Evolutionary conservation across 2,113 vertebrate species (phyloP).

Genomic region (Colius striatus): DNA sequence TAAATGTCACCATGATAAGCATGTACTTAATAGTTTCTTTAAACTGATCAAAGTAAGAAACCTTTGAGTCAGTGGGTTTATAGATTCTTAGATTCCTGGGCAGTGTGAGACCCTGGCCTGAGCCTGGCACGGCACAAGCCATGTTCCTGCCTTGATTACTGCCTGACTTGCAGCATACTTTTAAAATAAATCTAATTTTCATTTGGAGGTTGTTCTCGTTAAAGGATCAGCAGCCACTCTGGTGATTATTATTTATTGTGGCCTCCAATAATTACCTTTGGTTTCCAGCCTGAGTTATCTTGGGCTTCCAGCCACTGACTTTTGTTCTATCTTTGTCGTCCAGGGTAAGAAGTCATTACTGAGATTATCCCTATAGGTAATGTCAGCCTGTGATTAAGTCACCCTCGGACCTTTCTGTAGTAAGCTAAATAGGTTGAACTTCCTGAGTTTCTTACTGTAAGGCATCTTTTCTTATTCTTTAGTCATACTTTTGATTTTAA

Average conservation of each 20-base stretch:
- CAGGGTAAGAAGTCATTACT: not conserved
- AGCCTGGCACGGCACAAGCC: not conserved
- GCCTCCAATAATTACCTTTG: not conserved
- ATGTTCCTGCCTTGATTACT: not conserved
- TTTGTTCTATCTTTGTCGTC: not conserved
- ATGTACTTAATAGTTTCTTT: slow-evolving; percentile 27
- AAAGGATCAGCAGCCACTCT: not conserved
- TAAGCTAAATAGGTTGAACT: not conserved
- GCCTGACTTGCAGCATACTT: not conserved
- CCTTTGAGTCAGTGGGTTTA: not conserved
- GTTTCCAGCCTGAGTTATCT: slow-evolving; percentile 2
- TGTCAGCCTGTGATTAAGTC: not conserved
- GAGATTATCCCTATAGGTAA: not conserved
- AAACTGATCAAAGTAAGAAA: slow-evolving; percentile 55
- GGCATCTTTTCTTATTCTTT: not conserved
- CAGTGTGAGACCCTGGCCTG: not conserved
- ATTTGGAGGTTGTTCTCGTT: not conserved
- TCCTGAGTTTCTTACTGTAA: not conserved
- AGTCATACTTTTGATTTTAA: not conserved
- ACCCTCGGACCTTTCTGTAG: not conserved
- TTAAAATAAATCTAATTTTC: not conserved
- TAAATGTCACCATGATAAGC: slow-evolving; percentile 34
- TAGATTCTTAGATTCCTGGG: not conserved
- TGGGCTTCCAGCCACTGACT: not conserved
- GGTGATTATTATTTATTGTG: not conserved